Evolutionary conservation across 1,140 invertebrate species (phyloP), one percentile per base, ranked within the genome.

Genomic region (Drosophila murphyi): DNA sequence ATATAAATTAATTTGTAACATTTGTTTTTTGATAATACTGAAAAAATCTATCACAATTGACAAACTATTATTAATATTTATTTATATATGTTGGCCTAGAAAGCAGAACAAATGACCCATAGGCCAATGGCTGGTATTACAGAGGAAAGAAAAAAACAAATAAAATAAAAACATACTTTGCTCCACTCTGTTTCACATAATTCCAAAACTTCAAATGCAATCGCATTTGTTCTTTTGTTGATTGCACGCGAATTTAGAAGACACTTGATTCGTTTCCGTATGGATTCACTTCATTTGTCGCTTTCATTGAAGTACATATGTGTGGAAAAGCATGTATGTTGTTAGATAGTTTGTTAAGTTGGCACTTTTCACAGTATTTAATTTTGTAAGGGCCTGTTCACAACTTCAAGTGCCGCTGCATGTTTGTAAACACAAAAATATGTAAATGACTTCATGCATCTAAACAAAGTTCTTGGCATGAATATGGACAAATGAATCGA

Each of bases 271-370:
- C 10, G 12, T 64, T 76, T 64, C 60, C 67, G 60, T 60, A 43
- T 52, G 52, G 52, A 63, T 75, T 51, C 72, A 71, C 45, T 75
- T 75, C 69, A 64, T 54, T 65, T 76, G 73, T 64, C 60, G 69
- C 61, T 64, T 37, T 48, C 32, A 59, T 76, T 72, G 68, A 65
- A 76, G 73, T 43, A 20, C 1, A 20, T 20, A 43, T 32, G 31
- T n/a, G n/a, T 57, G 37, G 39, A 64, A 50, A 52, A 52, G 45
- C 45, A 12, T 57, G 50, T 54, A 29, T 41, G 12, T 29, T 10
- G 37, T 12, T 65, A 72, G 41, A 60, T 74, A 32, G 41, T n/a
- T 29, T 43, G 37, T 62, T 74, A 51, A 68, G 57, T 74, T 61
- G 72, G 29, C 29, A 74, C 72, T 74, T 65, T 62, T 35, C 52